Conservation (phyloP, 2,113 vertebrate genomes). For the Tiliqua scincoides region DNA sequence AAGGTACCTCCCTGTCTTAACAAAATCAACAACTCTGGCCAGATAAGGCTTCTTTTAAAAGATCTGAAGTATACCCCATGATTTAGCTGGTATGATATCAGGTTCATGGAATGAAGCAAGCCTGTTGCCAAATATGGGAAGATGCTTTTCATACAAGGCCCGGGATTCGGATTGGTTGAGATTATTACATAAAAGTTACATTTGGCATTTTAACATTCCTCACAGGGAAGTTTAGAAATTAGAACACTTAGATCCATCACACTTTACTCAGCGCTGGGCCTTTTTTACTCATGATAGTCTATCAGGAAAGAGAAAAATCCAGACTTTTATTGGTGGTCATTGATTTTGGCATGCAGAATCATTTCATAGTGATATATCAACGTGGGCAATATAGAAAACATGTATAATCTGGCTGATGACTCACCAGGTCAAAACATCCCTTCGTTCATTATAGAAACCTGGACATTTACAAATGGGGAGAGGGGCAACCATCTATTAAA, state of each 20-base stretch:
- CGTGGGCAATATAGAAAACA: constrained; percentile 34
- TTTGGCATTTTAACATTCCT: constrained; percentile 30
- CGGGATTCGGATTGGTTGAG: constrained; percentile 47
- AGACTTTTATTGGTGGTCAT: not conserved
- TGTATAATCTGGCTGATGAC: not conserved
- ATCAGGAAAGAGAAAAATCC: not conserved
- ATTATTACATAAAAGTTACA: constrained; percentile 49
- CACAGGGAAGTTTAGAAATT: constrained; percentile 46
- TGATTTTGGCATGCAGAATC: constrained; percentile 22
- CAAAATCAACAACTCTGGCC: constrained; percentile 29
- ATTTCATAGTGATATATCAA: constrained; percentile 9
- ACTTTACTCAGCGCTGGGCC: not conserved
- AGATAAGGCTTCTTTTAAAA: constrained; percentile 35
- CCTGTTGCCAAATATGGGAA: constrained; percentile 73
- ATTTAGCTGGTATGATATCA: constrained; percentile 53
- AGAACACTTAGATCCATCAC: constrained; percentile 27
- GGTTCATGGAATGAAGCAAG: constrained; percentile 69
- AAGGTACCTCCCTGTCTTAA: constrained; percentile 31
- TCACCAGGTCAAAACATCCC: constrained; percentile 39
- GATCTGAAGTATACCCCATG: constrained; percentile 34
- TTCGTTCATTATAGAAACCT: constrained; percentile 37
- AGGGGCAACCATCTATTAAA: constrained; percentile 34
- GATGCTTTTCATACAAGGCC: constrained; percentile 46
- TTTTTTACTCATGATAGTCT: not conserved
- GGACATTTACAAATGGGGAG: constrained; percentile 24